phyloP scores from a whole-genome alignment of 35 echinoderm and acorn worm genomes.

The Holothuria glaberrima region DNA sequence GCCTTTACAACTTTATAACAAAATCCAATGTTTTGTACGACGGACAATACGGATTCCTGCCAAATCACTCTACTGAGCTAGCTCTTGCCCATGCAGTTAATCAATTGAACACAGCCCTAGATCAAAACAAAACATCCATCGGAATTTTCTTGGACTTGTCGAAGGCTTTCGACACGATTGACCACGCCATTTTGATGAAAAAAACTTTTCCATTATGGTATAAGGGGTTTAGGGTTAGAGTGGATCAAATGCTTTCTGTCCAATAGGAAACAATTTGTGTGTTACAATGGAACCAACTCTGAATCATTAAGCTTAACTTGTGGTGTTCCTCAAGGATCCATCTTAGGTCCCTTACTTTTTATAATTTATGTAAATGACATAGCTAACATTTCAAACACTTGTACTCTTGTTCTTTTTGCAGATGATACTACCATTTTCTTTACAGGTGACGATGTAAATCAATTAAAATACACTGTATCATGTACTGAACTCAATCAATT shows the following conservation, averaged over 20 bases:
- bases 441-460: not conserved
- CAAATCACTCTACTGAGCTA: constrained; percentile 13
- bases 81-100: constrained; percentile 1
- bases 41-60: not conserved
- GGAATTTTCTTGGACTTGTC: not conserved
- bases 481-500: not conserved
- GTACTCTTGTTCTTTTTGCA: too few species aligned
- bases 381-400: too few species aligned
- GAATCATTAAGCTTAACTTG: too few species aligned
- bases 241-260: not conserved
- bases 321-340: too few species aligned
- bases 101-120: constrained; percentile 21
- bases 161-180: constrained; percentile 9
- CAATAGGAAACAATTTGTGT: constrained; percentile 19
- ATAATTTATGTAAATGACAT: too few species aligned
- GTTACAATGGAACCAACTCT: not conserved
- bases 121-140: constrained; percentile 27
- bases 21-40: not conserved
- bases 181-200: not conserved
- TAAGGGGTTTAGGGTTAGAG: not conserved
- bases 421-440: too few species aligned
- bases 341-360: too few species aligned
- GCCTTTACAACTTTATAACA: not conserved
- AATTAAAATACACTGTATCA: not conserved
- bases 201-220: not conserved